A percentile compares a stretch with the other conserved stretches of the same genome.
Evolutionary conservation across 2,797 vertebrate genomes (phyloP).

Genomic region (Falco rusticolus): DNA sequence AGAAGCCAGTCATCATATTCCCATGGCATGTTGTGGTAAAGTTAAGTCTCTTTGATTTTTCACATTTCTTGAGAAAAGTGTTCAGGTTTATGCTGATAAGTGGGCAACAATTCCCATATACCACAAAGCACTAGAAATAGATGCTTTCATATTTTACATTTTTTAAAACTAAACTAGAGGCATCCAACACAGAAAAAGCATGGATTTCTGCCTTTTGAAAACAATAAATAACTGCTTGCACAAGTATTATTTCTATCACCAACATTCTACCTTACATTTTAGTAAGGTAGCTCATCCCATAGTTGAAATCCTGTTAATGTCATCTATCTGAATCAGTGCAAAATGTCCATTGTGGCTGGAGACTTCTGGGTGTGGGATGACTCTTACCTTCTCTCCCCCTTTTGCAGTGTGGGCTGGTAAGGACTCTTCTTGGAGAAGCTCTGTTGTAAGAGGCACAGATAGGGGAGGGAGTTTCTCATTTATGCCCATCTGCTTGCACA

Average conservation of each 20-base stretch:
- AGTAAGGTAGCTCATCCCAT: not conserved
- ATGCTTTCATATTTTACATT: not conserved
- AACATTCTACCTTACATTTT: not conserved
- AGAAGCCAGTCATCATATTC: not conserved
- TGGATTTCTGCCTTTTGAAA: not conserved
- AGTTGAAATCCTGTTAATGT: not conserved
- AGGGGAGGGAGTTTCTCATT: not conserved
- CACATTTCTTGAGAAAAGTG: not conserved
- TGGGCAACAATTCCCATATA: not conserved
- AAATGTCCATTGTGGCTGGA: not conserved
- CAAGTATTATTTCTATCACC: not conserved
- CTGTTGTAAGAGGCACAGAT: not conserved
- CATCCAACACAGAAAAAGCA: not conserved
- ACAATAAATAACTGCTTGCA: not conserved
- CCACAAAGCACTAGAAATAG: not conserved
- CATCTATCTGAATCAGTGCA: not conserved
- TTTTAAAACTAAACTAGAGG: not conserved
- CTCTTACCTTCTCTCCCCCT: not conserved
- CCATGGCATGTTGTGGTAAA: not conserved
- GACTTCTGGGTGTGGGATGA: not conserved
- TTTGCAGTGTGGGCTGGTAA: not conserved
- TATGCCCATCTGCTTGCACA: not conserved
- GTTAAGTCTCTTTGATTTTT: not conserved
- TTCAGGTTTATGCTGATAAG: not conserved
- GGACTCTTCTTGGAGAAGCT: not conserved